Base-by-base conservation (phyloP, 2,888 invertebrate genomes). In the Limenitis camilla region DNA sequence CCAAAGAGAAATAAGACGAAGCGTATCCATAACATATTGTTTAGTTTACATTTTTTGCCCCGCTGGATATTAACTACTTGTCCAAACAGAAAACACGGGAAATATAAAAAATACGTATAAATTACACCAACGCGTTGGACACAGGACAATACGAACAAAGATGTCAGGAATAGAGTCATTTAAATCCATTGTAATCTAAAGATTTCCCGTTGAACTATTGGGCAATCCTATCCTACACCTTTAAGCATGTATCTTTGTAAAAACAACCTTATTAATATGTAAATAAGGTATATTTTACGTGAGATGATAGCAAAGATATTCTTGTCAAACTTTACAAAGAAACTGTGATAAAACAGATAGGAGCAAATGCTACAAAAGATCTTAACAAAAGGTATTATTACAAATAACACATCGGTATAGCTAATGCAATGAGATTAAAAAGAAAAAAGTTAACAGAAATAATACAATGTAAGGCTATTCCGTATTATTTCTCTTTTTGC, bases 91-190 rank as follows among this genome's bases (percentile, higher is more conserved):
- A 66, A 69, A 72, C 69, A 69, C 55, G 65, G 61, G 41, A 50
- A 47, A 53, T 39, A 69, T 68, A 67, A 75, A 74, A 75, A 72
- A 77, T 55, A 42, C 68, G 70, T 70, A 80, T 77, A 79, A 82
- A 81, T 78, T 73, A 80, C 74, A 63, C 71, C 67, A 64, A 75
- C 70, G 69, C 71, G 60, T 72, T 72, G 58, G 58, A 65, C 65
- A 68, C 67, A 66, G 64, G 67, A 76, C 75, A 75, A 75, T 73
- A 65, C 70, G 64, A 71, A 79, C 71, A 72, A 69, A 78, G 73
- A 77, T 68, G 75, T 78, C 76, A 74, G 67, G 65, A 76, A 81
- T 81, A 78, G 74, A 82, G 78, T 81, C 81, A 84, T 85, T 84
- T 81, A 74, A 81, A 80, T 75, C 83, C 69, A 81, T 86, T 87